Evolutionary conservation across 2,797 vertebrate genomes (phyloP).

Genomic region (Danio aesculapii): DNA sequence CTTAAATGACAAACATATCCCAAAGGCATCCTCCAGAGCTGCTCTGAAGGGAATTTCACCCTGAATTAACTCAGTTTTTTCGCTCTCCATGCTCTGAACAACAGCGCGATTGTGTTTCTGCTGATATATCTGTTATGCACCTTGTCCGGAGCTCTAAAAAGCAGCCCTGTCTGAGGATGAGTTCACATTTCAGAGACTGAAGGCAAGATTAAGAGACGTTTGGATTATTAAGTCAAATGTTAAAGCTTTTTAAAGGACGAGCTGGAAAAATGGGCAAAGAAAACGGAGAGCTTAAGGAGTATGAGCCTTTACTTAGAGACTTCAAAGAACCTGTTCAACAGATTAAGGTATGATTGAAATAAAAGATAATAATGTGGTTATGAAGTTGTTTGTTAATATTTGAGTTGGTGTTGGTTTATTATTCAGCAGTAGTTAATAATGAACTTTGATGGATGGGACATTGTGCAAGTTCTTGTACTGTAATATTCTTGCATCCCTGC

Average conservation of each 20-base stretch:
- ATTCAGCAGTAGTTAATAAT: background rate
- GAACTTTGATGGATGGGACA: background rate
- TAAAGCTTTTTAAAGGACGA: conserved; percentile 9
- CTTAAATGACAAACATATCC: background rate
- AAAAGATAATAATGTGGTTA: background rate
- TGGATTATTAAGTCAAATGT: conserved; percentile 5
- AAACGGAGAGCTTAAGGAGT: conserved; percentile 64
- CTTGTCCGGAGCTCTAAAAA: conserved; percentile 14
- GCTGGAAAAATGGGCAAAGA: conserved; percentile 66
- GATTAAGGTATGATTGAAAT: conserved; percentile 66
- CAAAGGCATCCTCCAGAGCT: background rate
- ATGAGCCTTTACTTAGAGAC: conserved; percentile 73
- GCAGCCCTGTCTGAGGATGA: conserved; percentile 43
- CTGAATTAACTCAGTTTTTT: conserved; percentile 15
- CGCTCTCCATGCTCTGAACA: conserved; percentile 48
- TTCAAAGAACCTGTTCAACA: conserved; percentile 42
- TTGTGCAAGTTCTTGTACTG: background rate
- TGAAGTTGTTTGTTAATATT: background rate
- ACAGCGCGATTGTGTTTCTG: conserved; percentile 58
- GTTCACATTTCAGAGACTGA: conserved; percentile 1
- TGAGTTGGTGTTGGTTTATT: background rate
- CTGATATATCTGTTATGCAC: conserved; percentile 51
- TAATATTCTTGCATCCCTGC: background rate
- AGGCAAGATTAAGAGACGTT: background rate
- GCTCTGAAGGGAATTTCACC: conserved; percentile 37